Percentiles rank a stretch among this genome's conserved stretches.
phyloP scores from a whole-genome alignment of 2,797 vertebrate genomes.

The Eremophila alpestris region DNA sequence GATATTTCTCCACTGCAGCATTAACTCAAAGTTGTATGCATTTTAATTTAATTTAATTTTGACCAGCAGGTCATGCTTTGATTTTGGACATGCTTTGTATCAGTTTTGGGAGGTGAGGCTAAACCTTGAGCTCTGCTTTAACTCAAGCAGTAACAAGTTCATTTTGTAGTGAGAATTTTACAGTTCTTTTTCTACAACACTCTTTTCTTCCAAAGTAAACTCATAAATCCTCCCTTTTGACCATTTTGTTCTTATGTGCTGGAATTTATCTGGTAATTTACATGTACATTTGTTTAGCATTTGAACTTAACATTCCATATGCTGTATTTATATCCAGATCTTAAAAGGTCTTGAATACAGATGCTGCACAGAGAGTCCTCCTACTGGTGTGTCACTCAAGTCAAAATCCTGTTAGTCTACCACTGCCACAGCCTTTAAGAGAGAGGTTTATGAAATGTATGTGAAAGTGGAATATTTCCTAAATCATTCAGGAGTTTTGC shows the following conservation, averaged over 20 bases:
- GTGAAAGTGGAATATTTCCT: neutral
- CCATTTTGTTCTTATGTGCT: neutral
- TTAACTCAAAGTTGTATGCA: neutral
- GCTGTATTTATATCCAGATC: neutral
- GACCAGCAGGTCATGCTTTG: neutral
- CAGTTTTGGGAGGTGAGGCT: neutral
- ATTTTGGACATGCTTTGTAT: neutral
- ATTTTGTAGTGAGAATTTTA: neutral
- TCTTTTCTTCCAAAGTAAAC: constrained; percentile 6
- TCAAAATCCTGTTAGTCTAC: neutral
- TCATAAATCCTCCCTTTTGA: constrained; percentile 13
- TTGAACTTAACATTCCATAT: neutral
- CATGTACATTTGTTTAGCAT: constrained; percentile 18
- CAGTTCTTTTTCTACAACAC: neutral
- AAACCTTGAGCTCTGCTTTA: neutral
- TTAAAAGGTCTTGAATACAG: neutral
- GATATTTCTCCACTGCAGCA: neutral
- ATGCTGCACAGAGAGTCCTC: neutral
- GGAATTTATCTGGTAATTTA: constrained; percentile 24
- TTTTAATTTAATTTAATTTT: neutral
- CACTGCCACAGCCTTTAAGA: neutral
- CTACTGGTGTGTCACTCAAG: neutral
- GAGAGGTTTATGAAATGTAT: neutral
- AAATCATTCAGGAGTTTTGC: neutral
- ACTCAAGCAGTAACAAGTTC: neutral